Percentiles rank a stretch among this genome's conserved stretches.
phyloP scores from a whole-genome alignment of 2,113 vertebrate genomes.

The Dinomys branickii region DNA sequence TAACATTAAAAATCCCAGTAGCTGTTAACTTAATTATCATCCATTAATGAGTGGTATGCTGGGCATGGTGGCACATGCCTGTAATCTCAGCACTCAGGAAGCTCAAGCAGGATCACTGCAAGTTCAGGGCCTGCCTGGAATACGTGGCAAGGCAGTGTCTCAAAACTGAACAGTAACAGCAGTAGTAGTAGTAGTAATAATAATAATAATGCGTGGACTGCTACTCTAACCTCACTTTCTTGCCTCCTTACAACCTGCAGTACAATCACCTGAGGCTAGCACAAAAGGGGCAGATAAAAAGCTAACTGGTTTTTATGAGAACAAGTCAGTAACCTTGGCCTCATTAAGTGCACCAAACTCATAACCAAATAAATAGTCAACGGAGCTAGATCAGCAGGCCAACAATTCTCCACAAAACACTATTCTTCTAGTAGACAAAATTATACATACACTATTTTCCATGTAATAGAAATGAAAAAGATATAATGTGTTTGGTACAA shows the following conservation, averaged over 20 bases:
- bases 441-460: not conserved
- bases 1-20: not conserved
- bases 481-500: constrained; percentile 15
- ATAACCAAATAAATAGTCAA: constrained; percentile 17
- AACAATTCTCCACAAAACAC: constrained; percentile 47
- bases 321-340: not conserved
- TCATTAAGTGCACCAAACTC: constrained; percentile 43
- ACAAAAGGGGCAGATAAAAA: not conserved
- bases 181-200: not conserved
- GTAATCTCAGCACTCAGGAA: not conserved
- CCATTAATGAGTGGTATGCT: not conserved
- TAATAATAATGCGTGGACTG: not conserved
- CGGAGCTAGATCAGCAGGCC: not conserved
- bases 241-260: not conserved
- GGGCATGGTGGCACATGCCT: not conserved
- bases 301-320: constrained; percentile 10
- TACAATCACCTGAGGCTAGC: not conserved
- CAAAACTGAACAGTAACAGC: not conserved
- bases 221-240: constrained; percentile 22
- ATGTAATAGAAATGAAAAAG: not conserved
- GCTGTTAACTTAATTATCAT: not conserved
- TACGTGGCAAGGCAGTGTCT: not conserved
- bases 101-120: not conserved
- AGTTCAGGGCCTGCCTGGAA: not conserved
- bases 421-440: constrained; percentile 39